These are phyloP conservation scores for Stratiomys singularior DNA, from an alignment of 2,888 invertebrate genomes.

Conservation along the genomic window DNA sequence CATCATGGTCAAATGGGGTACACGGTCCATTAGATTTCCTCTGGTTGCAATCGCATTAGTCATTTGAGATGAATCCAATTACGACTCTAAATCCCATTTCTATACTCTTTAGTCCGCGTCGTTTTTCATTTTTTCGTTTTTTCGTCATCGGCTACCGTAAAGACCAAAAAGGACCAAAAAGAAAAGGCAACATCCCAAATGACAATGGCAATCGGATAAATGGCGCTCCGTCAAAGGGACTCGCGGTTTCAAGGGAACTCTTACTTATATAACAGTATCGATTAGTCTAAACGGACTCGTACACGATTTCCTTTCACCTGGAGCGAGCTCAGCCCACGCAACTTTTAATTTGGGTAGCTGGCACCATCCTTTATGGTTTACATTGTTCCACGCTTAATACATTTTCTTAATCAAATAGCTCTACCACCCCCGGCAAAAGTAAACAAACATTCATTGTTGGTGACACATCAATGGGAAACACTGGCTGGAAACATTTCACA, in stretches of 20 bases:
- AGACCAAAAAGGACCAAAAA: neutral
- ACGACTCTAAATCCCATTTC: neutral
- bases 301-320: neutral
- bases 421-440: constrained; percentile 27
- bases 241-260: neutral
- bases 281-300: neutral
- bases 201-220: neutral
- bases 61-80: constrained; percentile 18
- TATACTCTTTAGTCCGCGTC: neutral
- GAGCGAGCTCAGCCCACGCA: neutral
- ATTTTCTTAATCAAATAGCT: neutral
- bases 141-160: no score
- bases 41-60: neutral
- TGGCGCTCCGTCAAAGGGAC: neutral
- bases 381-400: neutral
- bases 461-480: constrained; percentile 34
- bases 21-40: neutral
- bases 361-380: neutral
- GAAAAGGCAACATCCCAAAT: neutral
- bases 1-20: neutral
- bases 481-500: neutral
- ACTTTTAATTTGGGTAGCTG: neutral
- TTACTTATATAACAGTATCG: constrained; percentile 35
- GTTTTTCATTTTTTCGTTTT: neutral
- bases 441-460: constrained; percentile 36